Evolutionary conservation across 2,888 invertebrate genomes (phyloP).

Genomic region (Elegia similella): DNA sequence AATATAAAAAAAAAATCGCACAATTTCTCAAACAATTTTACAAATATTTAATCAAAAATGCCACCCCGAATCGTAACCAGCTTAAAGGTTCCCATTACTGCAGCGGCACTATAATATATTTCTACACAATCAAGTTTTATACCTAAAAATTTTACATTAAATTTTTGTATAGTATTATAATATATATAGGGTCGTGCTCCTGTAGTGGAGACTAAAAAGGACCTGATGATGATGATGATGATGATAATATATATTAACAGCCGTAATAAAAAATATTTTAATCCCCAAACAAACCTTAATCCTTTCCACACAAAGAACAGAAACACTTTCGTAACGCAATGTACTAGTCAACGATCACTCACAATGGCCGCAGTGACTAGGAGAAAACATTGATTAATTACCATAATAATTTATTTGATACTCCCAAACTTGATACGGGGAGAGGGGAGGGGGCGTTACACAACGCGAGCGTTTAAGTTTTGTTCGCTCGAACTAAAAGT

Average conservation of each 20-base stretch:
- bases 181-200: no score
- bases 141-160: no score
- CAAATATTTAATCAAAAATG: no score
- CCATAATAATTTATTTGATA: constrained; percentile 82
- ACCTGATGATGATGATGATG: no score
- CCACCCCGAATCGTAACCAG: no score
- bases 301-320: constrained; percentile 44
- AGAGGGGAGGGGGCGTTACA: constrained; percentile 71
- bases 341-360: constrained; percentile 77
- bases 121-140: no score
- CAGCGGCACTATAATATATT: no score
- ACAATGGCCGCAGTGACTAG: constrained; percentile 78
- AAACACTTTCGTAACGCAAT: constrained; percentile 65
- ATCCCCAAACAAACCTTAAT: constrained; percentile 32
- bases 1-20: no score
- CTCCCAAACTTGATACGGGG: constrained; percentile 76
- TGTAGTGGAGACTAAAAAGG: no score
- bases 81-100: no score
- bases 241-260: not conserved
- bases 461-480: constrained; percentile 61
- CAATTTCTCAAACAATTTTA: no score
- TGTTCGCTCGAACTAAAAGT: constrained; percentile 60
- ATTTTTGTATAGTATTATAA: no score
- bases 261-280: constrained; percentile 1
- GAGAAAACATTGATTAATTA: constrained; percentile 82